Evolutionary conservation across 2,797 vertebrate species (phyloP).

Genomic region (Ctenopoma kingsleyae): DNA sequence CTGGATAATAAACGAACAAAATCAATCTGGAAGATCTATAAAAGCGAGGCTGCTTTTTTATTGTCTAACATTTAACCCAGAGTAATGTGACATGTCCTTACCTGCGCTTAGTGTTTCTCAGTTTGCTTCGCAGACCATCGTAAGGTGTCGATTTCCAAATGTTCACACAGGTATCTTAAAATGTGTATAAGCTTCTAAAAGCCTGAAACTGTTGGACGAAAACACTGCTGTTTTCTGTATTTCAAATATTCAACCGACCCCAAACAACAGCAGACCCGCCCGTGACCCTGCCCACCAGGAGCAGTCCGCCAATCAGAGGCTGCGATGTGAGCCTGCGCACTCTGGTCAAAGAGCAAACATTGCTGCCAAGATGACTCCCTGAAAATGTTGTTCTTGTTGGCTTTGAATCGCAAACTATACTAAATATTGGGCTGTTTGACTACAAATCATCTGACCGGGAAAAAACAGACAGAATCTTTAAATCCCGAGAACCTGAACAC

Average conservation of each 20-base stretch:
- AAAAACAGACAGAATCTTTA: no score
- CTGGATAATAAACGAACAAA: background rate
- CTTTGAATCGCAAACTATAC: no score
- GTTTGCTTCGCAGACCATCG: slow-evolving; percentile 25
- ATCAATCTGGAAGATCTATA: no score
- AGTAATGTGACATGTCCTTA: slow-evolving; percentile 41
- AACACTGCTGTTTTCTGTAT: slow-evolving; percentile 39
- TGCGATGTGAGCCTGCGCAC: background rate
- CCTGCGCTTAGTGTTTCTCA: slow-evolving; percentile 44
- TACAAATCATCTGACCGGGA: background rate
- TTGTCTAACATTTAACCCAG: background rate
- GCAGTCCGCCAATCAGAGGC: slow-evolving; percentile 61
- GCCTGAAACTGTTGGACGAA: background rate
- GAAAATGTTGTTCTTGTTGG: background rate
- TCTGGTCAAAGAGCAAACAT: background rate
- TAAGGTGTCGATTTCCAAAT: background rate
- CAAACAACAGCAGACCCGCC: slow-evolving; percentile 62
- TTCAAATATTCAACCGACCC: slow-evolving; percentile 86
- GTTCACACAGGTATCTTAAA: background rate
- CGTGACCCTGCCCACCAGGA: slow-evolving; percentile 29
- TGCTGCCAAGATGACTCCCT: slow-evolving; percentile 3
- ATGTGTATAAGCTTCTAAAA: background rate
- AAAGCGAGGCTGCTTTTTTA: background rate
- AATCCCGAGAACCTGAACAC: no score
- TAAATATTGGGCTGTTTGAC: background rate